Percentiles rank a stretch among this genome's conserved stretches.
Conservation (phyloP, 2,888 invertebrate species). For the Mythimna pallens region DNA sequence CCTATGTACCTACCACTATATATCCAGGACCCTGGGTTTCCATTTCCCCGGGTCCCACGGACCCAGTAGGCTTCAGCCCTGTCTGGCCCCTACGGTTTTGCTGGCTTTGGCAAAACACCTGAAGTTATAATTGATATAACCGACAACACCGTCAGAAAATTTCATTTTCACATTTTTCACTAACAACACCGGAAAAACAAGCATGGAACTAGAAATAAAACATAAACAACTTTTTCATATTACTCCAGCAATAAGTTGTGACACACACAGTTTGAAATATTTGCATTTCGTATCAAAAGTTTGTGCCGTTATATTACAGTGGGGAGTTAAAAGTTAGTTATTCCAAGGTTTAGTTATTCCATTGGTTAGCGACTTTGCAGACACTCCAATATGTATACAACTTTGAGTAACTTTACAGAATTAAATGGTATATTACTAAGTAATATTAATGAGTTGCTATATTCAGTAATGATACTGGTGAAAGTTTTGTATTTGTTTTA, state of each 20-base stretch:
- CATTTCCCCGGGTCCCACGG: too few relatives aligned
- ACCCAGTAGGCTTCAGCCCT: too few relatives aligned
- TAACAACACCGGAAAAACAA: slow-evolving; percentile 10
- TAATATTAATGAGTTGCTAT: slow-evolving; percentile 17
- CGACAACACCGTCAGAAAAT: background rate
- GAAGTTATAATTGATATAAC: slow-evolving; percentile 10
- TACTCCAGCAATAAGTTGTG: slow-evolving; percentile 38
- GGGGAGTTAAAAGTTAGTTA: slow-evolving; percentile 53
- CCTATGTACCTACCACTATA: too few relatives aligned
- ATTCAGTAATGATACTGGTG: background rate
- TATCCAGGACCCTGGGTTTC: too few relatives aligned
- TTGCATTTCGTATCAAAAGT: slow-evolving; percentile 61
- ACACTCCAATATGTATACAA: slow-evolving; percentile 26
- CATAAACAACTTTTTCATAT: slow-evolving; percentile 23
- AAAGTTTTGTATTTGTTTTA: background rate
- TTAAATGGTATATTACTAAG: slow-evolving; percentile 31
- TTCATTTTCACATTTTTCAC: slow-evolving; percentile 13
- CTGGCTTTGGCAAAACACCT: background rate
- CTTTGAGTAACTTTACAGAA: slow-evolving; percentile 20
- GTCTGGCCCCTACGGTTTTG: too few relatives aligned
- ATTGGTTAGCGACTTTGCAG: slow-evolving; percentile 59
- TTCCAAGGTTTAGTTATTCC: slow-evolving; percentile 44
- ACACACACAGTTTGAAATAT: slow-evolving; percentile 46
- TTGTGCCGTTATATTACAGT: slow-evolving; percentile 48
- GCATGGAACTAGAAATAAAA: slow-evolving; percentile 34